A percentile compares a stretch with the other conserved stretches of the same genome.
Evolutionary conservation across 2,797 vertebrate genomes (phyloP).

Genomic region (Arrhamphus sclerolepis): DNA sequence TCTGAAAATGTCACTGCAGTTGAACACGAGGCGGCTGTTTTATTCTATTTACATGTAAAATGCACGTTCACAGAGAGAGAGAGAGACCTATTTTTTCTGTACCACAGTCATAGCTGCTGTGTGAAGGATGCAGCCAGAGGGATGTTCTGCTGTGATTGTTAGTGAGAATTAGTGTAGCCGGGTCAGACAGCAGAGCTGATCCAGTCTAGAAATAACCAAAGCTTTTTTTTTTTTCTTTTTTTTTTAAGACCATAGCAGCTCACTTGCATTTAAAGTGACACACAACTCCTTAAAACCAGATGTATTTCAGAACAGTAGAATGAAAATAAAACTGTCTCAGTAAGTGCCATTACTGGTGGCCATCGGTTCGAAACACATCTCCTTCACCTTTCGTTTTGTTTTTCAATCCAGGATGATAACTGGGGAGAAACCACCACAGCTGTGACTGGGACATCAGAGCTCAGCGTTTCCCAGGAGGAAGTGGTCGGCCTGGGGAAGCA

Average conservation of each 20-base stretch:
- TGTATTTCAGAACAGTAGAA: neutral
- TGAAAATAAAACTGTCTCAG: neutral
- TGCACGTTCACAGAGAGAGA: too few relatives aligned
- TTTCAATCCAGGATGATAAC: constrained; percentile 89
- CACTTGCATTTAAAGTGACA: neutral
- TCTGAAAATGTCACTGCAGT: too few relatives aligned
- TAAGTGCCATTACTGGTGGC: too few relatives aligned
- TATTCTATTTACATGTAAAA: neutral
- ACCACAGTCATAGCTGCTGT: neutral
- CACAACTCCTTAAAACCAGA: neutral
- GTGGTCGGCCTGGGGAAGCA: constrained; percentile 90
- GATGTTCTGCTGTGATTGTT: neutral
- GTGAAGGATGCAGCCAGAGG: neutral
- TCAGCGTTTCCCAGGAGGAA: constrained; percentile 95
- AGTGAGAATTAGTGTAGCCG: neutral
- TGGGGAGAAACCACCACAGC: constrained; percentile 98
- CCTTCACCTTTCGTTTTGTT: neutral
- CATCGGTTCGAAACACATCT: neutral
- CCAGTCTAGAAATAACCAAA: neutral
- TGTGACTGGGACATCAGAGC: constrained; percentile 95
- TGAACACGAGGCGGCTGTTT: neutral
- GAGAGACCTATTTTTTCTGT: too few relatives aligned
- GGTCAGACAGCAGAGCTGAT: neutral
- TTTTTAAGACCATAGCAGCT: neutral
- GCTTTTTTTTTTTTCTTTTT: too few relatives aligned